phyloP scores from a whole-genome alignment of 2,113 vertebrate species.

The Neolamprologus sp. region DNA sequence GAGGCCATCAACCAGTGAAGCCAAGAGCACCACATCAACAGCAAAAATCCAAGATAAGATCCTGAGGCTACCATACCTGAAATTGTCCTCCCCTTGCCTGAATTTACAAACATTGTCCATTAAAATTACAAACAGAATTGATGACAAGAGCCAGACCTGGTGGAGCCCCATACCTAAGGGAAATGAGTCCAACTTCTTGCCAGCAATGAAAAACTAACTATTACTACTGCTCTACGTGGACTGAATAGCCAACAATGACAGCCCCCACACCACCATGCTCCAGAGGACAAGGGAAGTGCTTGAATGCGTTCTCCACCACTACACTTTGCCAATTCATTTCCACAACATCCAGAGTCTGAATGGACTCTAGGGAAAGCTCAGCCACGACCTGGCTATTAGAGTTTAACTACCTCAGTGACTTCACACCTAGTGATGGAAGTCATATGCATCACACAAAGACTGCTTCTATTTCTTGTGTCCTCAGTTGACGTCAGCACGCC shows the following conservation, averaged over 20 bases:
- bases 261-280: not conserved
- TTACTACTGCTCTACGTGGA: not conserved
- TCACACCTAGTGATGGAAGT: not conserved
- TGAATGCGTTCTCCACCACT: not conserved
- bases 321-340: not conserved
- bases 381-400: not conserved
- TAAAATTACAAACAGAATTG: not conserved
- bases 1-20: not conserved
- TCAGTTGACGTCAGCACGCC: not conserved
- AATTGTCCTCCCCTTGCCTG: not conserved
- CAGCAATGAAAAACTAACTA: not conserved
- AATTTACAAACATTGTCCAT: not conserved
- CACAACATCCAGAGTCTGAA: not conserved
- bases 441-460: not conserved
- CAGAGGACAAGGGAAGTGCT: not conserved
- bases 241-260: not conserved
- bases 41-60: not conserved
- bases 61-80: not conserved
- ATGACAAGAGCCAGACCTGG: not conserved
- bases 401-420: not conserved
- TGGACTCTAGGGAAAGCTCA: not conserved
- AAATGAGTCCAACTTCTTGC: not conserved
- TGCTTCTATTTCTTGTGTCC: not conserved
- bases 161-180: not conserved
- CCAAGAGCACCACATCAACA: not conserved